Evolutionary conservation across 2,888 invertebrate species (phyloP).

Genomic region (Oscheius sp.): DNA sequence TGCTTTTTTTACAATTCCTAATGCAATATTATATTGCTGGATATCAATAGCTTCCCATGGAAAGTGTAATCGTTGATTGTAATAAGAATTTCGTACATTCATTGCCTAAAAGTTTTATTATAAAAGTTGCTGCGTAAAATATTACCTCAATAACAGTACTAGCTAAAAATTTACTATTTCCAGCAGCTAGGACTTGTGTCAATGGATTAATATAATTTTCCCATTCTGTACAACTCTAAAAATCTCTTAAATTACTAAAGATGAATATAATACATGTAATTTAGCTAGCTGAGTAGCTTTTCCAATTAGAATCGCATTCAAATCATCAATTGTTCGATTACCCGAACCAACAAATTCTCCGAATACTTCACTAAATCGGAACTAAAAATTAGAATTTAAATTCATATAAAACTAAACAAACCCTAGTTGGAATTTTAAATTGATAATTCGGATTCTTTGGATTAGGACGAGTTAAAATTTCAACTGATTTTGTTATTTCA

Average conservation of each 20-base stretch:
- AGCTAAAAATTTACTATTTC: not conserved
- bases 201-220: not conserved
- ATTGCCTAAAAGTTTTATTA: not conserved
- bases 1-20: not conserved
- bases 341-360: conserved; percentile 22
- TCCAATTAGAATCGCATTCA: conserved; percentile 45
- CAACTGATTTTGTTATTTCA: conserved; percentile 37
- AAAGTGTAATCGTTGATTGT: not conserved
- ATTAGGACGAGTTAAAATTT: not conserved
- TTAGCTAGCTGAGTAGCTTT: conserved; percentile 50
- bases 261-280: conserved; percentile 28
- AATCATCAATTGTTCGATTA: conserved; percentile 29
- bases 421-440: conserved; percentile 3
- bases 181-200: not conserved
- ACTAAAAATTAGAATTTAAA: conserved; percentile 23
- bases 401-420: not conserved
- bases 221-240: conserved; percentile 16
- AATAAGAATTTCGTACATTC: conserved; percentile 7
- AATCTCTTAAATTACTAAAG: not conserved
- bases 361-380: conserved; percentile 39
- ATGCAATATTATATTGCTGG: not conserved
- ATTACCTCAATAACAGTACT: not conserved
- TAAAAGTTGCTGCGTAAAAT: not conserved
- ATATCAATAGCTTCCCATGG: conserved; percentile 2
- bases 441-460: not conserved